Percentiles rank a stretch among this genome's conserved stretches.
Evolutionary conservation across 2,797 vertebrate genomes (phyloP).

Genomic region (Adrianichthys oophorus): DNA sequence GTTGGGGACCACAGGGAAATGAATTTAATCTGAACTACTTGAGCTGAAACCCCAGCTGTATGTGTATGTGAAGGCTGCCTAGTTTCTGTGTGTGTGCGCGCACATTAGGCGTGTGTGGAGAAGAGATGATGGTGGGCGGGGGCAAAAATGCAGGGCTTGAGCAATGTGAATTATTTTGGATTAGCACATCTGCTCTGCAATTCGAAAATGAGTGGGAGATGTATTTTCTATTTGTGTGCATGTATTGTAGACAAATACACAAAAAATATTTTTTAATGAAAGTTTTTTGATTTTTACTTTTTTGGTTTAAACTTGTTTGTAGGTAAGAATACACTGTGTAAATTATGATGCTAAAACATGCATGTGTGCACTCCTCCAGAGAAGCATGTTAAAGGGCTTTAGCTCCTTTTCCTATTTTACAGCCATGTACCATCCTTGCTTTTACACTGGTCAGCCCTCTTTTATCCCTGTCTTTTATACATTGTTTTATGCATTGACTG

Average conservation of each 20-base stretch:
- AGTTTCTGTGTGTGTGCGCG: constrained; percentile 29
- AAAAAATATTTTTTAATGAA: not conserved
- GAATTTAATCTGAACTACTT: constrained; percentile 83
- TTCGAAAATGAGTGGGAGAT: constrained; percentile 73
- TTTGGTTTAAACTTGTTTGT: not conserved
- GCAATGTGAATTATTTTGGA: constrained; percentile 82
- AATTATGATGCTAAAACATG: constrained; percentile 3
- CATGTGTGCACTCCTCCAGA: constrained; percentile 22
- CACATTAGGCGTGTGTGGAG: constrained; percentile 17
- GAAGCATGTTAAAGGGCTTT: not conserved
- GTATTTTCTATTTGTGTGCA: constrained; percentile 33
- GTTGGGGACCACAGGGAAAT: constrained; percentile 81
- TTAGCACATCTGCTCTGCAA: constrained; percentile 82
- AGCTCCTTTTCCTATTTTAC: constrained; percentile 33
- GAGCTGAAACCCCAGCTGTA: constrained; percentile 76
- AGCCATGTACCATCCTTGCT: constrained; percentile 35
- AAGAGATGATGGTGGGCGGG: constrained; percentile 58
- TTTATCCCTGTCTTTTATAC: not conserved
- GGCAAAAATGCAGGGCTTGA: constrained; percentile 70
- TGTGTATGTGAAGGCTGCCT: constrained; percentile 63
- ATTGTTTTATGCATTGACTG: not conserved
- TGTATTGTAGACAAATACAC: constrained; percentile 3
- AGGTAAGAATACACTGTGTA: constrained; percentile 3
- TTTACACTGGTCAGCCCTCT: constrained; percentile 22
- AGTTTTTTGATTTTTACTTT: not conserved